phyloP scores from a whole-genome alignment of 35 echinoderm and acorn worm genomes.

The Amphiura filiformis region DNA sequence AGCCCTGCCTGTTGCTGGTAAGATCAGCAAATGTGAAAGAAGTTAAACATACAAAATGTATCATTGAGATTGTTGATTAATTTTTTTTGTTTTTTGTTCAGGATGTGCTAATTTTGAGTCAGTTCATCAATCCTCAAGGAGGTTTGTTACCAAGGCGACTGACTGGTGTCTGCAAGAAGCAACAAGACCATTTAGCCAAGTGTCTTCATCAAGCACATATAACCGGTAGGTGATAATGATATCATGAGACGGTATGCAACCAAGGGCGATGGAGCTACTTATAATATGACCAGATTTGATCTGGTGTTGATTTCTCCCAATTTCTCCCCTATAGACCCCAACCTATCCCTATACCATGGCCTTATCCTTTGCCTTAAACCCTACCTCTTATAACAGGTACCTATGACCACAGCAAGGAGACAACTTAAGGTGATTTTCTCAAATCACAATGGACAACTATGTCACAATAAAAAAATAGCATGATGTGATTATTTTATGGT shows the following conservation, averaged over 20 bases:
- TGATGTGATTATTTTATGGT: no score
- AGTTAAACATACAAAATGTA: neutral
- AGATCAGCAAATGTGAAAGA: neutral
- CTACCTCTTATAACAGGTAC: no score
- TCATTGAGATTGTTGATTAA: neutral
- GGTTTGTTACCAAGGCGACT: slow-evolving; percentile 40
- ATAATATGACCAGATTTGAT: neutral
- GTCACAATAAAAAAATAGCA: no score
- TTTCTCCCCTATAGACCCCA: no score
- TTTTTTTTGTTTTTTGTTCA: slow-evolving; percentile 27
- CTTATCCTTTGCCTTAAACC: no score
- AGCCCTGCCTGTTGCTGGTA: neutral
- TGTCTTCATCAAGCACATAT: slow-evolving; percentile 49
- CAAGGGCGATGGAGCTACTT: neutral
- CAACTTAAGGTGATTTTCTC: no score
- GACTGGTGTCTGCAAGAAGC: slow-evolving; percentile 71
- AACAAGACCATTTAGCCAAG: slow-evolving; percentile 49
- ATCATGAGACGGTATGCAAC: no score
- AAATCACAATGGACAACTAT: no score
- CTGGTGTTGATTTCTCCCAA: neutral
- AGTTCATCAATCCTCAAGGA: slow-evolving; percentile 67
- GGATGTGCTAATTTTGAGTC: slow-evolving; percentile 83
- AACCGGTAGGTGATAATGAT: no score
- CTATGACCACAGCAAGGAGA: no score
- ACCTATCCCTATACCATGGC: no score